These are phyloP conservation scores for Loxodonta africana DNA, from an alignment of 2,113 vertebrate genomes.

Conservation along the genomic window DNA sequence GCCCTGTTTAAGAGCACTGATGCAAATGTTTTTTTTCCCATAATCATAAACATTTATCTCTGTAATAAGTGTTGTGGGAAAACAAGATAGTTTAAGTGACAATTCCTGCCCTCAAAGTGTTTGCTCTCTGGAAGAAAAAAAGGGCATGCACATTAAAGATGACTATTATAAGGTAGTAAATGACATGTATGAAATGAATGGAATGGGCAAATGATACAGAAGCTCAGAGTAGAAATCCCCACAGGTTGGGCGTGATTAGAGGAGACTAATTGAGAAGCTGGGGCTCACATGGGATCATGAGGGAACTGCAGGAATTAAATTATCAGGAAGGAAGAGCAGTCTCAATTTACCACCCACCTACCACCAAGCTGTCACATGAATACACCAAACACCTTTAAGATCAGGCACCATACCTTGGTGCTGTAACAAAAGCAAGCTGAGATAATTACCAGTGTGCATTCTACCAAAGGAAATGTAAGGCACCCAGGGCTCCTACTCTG, in stretches of 20 bases:
- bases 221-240: background rate
- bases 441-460: background rate
- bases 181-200: background rate
- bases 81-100: background rate
- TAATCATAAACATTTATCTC: background rate
- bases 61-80: background rate
- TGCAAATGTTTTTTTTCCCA: background rate
- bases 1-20: background rate
- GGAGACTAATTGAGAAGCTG: background rate
- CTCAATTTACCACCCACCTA: background rate
- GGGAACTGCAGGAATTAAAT: background rate
- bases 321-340: background rate
- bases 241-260: background rate
- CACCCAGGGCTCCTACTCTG: background rate
- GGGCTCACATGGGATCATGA: background rate
- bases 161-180: background rate
- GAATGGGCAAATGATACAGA: background rate
- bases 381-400: background rate
- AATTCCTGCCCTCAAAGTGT: background rate
- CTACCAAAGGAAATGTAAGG: conserved; percentile 32
- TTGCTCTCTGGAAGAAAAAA: background rate
- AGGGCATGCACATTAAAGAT: background rate
- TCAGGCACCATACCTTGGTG: background rate
- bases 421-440: background rate
- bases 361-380: background rate